Conservation (phyloP, 2,113 vertebrate species). For the Noctilio leporinus region DNA sequence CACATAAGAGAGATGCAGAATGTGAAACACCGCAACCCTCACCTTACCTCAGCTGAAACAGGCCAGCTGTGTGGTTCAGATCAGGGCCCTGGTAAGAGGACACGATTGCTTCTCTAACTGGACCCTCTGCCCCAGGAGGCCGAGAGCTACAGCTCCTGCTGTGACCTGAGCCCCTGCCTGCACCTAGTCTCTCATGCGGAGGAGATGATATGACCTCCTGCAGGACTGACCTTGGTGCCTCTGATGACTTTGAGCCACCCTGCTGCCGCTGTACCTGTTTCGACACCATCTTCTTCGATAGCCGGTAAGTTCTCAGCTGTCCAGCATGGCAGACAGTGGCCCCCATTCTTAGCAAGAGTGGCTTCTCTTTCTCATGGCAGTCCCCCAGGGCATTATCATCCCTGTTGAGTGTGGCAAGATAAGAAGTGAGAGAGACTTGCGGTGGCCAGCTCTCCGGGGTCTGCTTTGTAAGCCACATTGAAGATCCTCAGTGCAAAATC, state of each 20-base stretch:
- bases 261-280: accelerated
- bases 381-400: accelerated
- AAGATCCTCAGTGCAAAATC: background rate
- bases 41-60: background rate
- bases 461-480: background rate
- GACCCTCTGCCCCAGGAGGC: background rate
- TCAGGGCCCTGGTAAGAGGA: background rate
- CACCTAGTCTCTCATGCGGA: background rate
- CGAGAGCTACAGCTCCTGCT: background rate
- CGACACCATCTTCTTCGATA: background rate
- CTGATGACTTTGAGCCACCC: too few species aligned
- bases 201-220: background rate
- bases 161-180: background rate
- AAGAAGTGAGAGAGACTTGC: background rate
- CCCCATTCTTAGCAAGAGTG: accelerated
- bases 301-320: background rate
- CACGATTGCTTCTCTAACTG: background rate
- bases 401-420: background rate
- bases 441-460: background rate
- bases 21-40: background rate
- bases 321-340: background rate
- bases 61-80: accelerated
- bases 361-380: background rate
- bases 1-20: background rate
- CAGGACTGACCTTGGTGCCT: background rate